Evolutionary conservation across 2,888 invertebrate species (phyloP), one percentile per base, ranked within the genome.

Genomic region (Dione juno): DNA sequence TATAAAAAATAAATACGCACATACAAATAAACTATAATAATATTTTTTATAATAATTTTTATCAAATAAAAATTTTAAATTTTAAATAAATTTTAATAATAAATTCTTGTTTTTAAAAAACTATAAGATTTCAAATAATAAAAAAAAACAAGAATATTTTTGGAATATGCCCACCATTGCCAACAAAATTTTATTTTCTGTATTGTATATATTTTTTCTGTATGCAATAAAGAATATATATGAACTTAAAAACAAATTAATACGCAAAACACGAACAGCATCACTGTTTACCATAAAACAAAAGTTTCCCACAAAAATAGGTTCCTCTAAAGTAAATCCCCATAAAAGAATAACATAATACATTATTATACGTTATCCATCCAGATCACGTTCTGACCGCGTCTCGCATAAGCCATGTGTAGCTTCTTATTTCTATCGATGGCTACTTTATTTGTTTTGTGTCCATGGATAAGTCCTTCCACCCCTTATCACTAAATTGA

Each of bases 401-500:
- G 21, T 64, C 63, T 28, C 65, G 43, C 72, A 70, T 71, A 66
- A 68, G 73, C 68, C 74, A 69, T 76, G 73, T 73, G 67, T 70
- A 72, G 72, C 71, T 70, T 72, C 75, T 76, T 78, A 77, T 82
- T 82, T 81, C 82, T 79, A 80, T 82, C 80, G 80, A 84, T 78
- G 79, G 80, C 80, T 77, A 78, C 80, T 86, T 86, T 88, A 86
- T 86, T 88, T 86, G 87, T 87, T 85, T 84, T 82, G 43, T 80
- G 80, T 84, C 82, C 86, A 87, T 86, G 87, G 84, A 81, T 81
- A 80, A 79, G 78, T 79, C 76, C 79, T 79, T 78, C 77, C 81
- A 80, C 82, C 82, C 84, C 86, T 88, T 89, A 88, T 90, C 88
- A 85, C 85, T 85, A 87, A 89, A 90, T 90, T 89, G 89, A 89